These are phyloP conservation scores for Temnothorax longispinosus DNA, from an alignment of 1,140 invertebrate genomes.

Conservation along the genomic window DNA sequence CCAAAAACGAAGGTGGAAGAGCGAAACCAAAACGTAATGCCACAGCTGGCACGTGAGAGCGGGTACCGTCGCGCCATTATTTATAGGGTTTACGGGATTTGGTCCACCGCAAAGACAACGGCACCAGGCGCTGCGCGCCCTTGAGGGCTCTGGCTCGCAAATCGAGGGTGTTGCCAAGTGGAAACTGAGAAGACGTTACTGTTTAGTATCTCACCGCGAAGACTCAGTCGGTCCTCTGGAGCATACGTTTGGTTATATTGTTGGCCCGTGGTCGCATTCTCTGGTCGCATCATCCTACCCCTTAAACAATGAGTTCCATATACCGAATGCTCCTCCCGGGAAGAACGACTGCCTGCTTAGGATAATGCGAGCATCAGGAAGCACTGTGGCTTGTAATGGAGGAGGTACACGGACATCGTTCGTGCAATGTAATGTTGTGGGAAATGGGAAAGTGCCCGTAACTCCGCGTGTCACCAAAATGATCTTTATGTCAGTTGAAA, in stretches of 20 bases:
- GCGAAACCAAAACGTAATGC: constrained; percentile 63
- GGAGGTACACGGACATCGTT: constrained; percentile 7
- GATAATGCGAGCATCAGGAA: constrained; percentile 62
- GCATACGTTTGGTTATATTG: constrained; percentile 75
- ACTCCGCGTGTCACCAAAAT: background rate
- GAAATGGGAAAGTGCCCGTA: background rate
- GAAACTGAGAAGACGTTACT: constrained; percentile 72
- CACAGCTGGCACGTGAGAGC: constrained; percentile 67
- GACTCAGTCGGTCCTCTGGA: constrained; percentile 52
- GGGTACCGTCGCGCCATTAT: constrained; percentile 69
- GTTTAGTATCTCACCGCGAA: constrained; percentile 74
- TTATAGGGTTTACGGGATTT: constrained; percentile 75
- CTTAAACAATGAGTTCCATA: constrained; percentile 68
- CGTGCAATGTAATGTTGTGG: background rate
- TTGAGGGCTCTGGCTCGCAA: constrained; percentile 63
- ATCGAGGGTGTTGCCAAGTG: constrained; percentile 72
- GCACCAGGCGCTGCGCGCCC: constrained; percentile 58
- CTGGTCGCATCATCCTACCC: constrained; percentile 66
- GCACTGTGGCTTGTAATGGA: constrained; percentile 49
- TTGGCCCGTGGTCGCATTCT: constrained; percentile 72
- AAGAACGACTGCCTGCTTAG: constrained; percentile 67
- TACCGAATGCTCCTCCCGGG: constrained; percentile 24
- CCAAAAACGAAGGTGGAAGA: constrained; percentile 63
- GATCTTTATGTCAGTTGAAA: background rate
- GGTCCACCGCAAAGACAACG: constrained; percentile 73